Evolutionary conservation across 2,888 invertebrate species (phyloP).

Genomic region (Caenorhabditis doughertyi): DNA sequence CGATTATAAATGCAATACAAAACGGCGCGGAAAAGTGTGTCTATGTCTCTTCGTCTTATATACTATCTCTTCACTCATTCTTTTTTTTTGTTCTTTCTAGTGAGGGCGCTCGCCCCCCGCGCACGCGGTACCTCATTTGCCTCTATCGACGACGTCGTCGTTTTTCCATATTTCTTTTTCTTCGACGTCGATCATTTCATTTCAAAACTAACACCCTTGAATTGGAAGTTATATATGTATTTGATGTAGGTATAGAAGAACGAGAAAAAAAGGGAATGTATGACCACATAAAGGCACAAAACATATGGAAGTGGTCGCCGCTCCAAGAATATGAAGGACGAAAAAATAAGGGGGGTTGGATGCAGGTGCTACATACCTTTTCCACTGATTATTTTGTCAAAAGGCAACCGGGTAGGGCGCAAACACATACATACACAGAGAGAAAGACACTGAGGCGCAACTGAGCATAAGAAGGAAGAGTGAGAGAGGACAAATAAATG

Average conservation of each 20-base stretch:
- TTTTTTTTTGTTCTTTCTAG: slow-evolving; percentile 53
- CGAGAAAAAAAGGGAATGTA: neutral
- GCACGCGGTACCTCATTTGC: slow-evolving; percentile 38
- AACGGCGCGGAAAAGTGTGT: slow-evolving; percentile 52
- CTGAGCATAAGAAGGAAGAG: slow-evolving; percentile 5
- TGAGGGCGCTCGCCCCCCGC: slow-evolving; percentile 22
- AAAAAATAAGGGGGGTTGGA: neutral
- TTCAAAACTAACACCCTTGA: slow-evolving; percentile 49
- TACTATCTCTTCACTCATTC: slow-evolving; percentile 30
- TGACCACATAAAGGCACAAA: neutral
- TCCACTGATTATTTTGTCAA: slow-evolving; percentile 55
- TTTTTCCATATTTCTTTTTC: neutral
- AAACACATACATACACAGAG: slow-evolving; percentile 9
- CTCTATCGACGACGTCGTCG: slow-evolving; percentile 7
- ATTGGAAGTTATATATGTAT: slow-evolving; percentile 39
- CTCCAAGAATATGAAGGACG: neutral
- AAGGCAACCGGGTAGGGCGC: slow-evolving; percentile 29
- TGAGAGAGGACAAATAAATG: slow-evolving; percentile 42
- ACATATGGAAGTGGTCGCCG: neutral
- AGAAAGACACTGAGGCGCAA: neutral
- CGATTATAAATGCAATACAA: slow-evolving; percentile 63
- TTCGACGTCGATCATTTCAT: slow-evolving; percentile 10
- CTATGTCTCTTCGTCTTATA: slow-evolving; percentile 44
- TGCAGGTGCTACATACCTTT: slow-evolving; percentile 37
- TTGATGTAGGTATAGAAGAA: slow-evolving; percentile 6